Base-by-base conservation (phyloP, 2,888 invertebrate genomes). In the Mimumesa dahlbomi region DNA sequence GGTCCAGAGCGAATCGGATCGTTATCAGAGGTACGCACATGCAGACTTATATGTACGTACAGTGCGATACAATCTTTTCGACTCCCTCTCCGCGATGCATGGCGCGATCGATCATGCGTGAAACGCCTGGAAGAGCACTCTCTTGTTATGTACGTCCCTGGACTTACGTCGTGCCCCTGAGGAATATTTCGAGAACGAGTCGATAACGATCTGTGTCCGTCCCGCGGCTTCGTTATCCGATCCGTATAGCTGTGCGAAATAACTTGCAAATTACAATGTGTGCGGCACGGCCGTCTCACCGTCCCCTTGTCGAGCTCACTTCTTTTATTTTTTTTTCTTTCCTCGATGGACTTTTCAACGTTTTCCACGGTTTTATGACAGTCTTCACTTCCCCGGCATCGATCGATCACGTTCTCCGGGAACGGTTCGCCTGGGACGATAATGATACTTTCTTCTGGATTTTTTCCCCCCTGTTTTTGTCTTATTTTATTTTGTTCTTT, bases 221-320 rank as follows among this genome's bases (percentile, higher is more conserved):
- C 70, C 72, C 70, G 75, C 67, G 69, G 63, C 72, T 81, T 81
- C 77, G 81, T 79, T 81, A 81, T 79, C 67, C 77, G 79, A 78
- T 78, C 75, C 61, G 71, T 73, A 68, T 70, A 73, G 53, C 56
- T 61, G 71, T 50, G 79, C 69, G 62, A 69, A 77, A 77, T 79
- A 75, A 77, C 80, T 69, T 73, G 77, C 73, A 73, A 79, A 79
- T 79, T 77, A 79, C 66, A 73, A 75, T 68, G 77, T 50, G 61
- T 61, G 65, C 71, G 57, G 43, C 54, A 25, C 62, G 38, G 42
- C 61, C 66, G 54, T 59, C 54, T 42, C 71, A 49, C 59, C 58
- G 50, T 38, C 63, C 59, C 53, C 29, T 42, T 40, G 38, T 46
- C 7, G 9, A 11, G 21, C 22, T n/a, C n/a, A n/a, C n/a, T n/a